phyloP scores from a whole-genome alignment of 2,797 vertebrate species.

The Siniperca obscura region DNA sequence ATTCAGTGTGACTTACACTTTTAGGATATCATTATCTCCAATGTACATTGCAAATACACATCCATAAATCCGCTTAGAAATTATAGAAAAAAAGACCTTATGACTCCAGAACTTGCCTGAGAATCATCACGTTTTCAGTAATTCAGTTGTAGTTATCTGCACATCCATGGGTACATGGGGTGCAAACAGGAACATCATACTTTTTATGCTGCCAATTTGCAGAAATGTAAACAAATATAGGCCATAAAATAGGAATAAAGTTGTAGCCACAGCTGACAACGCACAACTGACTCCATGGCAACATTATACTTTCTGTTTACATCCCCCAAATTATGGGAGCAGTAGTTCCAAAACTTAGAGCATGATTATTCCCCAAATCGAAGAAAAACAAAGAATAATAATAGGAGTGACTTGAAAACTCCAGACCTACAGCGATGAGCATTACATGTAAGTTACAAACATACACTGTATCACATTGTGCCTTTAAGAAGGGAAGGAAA shows the following conservation, averaged over 20 bases:
- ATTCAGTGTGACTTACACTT: background rate
- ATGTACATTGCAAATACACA: background rate
- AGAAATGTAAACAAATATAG: background rate
- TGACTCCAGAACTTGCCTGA: background rate
- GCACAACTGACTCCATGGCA: no score
- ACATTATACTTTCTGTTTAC: no score
- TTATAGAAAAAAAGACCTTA: background rate
- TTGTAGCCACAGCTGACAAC: no score
- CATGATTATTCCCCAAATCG: background rate
- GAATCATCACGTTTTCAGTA: background rate
- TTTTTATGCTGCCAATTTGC: background rate
- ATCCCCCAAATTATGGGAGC: no score
- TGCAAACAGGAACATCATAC: background rate
- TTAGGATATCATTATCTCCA: no score
- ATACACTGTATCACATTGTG: background rate
- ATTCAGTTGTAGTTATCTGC: background rate
- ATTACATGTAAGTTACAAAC: background rate
- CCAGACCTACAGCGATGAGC: background rate
- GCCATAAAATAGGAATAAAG: background rate
- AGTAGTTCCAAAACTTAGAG: background rate
- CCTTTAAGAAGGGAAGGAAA: background rate
- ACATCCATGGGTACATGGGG: background rate
- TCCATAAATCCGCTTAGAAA: background rate
- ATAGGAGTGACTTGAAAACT: background rate
- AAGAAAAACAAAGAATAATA: background rate